A percentile compares a stretch with the other conserved stretches of the same genome.
Evolutionary conservation across 2,888 invertebrate species (phyloP).

Genomic region (Phorcus lineatus): DNA sequence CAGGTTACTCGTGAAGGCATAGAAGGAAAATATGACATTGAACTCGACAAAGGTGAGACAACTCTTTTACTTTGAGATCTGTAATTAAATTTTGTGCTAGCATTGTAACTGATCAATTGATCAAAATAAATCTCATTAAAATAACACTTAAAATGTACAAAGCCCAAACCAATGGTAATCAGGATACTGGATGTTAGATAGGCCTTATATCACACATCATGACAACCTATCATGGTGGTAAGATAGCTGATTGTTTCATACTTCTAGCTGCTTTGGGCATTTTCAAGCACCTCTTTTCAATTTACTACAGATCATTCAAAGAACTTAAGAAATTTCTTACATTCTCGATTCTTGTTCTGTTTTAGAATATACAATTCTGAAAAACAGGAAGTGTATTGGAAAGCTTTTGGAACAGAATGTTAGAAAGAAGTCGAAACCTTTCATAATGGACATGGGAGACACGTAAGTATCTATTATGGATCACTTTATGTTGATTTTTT

Average conservation of each 20-base stretch:
- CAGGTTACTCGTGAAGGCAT: constrained; percentile 87
- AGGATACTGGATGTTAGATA: not conserved
- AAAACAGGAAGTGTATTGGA: constrained; percentile 74
- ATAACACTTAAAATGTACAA: too few species aligned
- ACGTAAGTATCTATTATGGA: not conserved
- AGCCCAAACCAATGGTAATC: too few species aligned
- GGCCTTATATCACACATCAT: not conserved
- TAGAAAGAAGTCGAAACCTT: constrained; percentile 72
- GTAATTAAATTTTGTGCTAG: not conserved
- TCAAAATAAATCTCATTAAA: too few species aligned
- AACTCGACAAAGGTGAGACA: constrained; percentile 80
- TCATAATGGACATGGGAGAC: constrained; percentile 70
- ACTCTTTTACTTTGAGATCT: not conserved
- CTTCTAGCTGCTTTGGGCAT: too few species aligned
- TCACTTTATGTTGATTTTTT: not conserved
- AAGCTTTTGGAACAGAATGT: constrained; percentile 71
- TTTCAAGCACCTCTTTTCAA: not conserved
- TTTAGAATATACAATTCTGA: constrained; percentile 74
- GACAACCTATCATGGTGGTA: too few species aligned
- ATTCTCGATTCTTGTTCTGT: constrained; percentile 18
- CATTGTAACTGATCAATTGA: too few species aligned
- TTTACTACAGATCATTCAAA: too few species aligned
- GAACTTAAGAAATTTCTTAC: too few species aligned
- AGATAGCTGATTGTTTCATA: too few species aligned
- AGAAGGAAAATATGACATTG: constrained; percentile 86